These are phyloP conservation scores for Poicephalus meyeri DNA, from an alignment of 2,113 vertebrate species.

Conservation along the genomic window DNA sequence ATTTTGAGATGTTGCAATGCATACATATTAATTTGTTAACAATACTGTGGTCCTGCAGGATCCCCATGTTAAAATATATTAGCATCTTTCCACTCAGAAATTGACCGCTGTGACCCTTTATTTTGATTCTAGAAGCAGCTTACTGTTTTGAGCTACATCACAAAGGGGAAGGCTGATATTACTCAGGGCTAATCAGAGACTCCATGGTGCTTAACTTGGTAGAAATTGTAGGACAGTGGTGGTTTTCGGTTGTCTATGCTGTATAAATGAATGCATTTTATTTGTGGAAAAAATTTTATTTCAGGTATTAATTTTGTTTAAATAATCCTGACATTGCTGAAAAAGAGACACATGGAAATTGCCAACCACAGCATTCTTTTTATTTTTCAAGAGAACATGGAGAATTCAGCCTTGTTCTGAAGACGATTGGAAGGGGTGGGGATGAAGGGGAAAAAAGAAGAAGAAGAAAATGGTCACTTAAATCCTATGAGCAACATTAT, in stretches of 20 bases:
- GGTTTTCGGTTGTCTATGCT: constrained; percentile 38
- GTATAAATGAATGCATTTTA: constrained; percentile 29
- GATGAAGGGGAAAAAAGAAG: constrained; percentile 19
- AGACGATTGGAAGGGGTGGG: constrained; percentile 37
- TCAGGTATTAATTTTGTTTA: constrained; percentile 30
- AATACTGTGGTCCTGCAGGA: constrained; percentile 50
- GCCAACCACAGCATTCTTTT: constrained; percentile 61
- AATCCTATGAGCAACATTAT: constrained; percentile 40
- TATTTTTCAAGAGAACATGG: constrained; percentile 61
- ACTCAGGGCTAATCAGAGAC: neutral
- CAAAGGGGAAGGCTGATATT: neutral
- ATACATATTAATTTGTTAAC: constrained; percentile 68
- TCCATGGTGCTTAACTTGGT: neutral
- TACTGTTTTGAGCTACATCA: neutral
- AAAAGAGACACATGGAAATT: constrained; percentile 43
- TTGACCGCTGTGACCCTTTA: neutral
- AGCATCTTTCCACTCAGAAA: neutral
- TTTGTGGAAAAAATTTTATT: constrained; percentile 21
- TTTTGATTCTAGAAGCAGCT: constrained; percentile 9
- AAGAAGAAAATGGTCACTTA: constrained; percentile 67
- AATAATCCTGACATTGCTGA: constrained; percentile 47
- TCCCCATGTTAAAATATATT: neutral
- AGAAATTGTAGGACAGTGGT: neutral
- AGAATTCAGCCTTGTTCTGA: constrained; percentile 70
- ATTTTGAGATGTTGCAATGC: constrained; percentile 71